Percentiles rank a stretch among this genome's conserved stretches.
Conservation (phyloP, 2,797 vertebrate genomes). For the Malacoctenus gilli region DNA sequence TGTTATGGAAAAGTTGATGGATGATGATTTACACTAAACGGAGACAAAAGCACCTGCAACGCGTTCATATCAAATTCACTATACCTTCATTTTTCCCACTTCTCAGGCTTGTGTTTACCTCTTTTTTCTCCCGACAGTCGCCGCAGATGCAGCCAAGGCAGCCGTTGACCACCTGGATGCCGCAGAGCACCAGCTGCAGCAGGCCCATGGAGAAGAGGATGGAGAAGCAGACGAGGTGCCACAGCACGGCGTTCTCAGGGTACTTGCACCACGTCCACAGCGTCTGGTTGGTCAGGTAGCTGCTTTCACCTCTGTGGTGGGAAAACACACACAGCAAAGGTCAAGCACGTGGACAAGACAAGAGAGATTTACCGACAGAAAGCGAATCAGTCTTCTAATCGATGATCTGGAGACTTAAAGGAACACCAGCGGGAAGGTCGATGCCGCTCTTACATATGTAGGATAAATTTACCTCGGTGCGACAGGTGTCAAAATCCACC, state of each 20-base stretch:
- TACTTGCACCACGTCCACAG: conserved; percentile 71
- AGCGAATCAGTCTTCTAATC: not conserved
- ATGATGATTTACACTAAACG: too few species aligned
- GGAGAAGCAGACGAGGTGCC: conserved; percentile 88
- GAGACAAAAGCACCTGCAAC: too few species aligned
- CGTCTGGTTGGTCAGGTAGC: conserved; percentile 75
- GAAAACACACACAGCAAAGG: conserved; percentile 4
- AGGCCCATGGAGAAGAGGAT: conserved; percentile 79
- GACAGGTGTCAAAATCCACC: not conserved
- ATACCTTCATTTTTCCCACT: too few species aligned
- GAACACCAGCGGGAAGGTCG: too few species aligned
- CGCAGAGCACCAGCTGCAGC: conserved; percentile 85
- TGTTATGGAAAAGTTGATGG: not conserved
- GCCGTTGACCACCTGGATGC: conserved; percentile 88
- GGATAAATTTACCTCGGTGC: not conserved
- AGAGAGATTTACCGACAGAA: too few species aligned
- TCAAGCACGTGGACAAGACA: not conserved
- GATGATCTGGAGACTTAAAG: too few species aligned
- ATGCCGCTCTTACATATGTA: not conserved
- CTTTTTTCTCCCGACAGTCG: conserved; percentile 83
- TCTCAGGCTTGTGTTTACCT: conserved; percentile 61
- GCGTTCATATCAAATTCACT: too few species aligned
- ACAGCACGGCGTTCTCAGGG: conserved; percentile 83
- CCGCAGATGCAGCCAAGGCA: conserved; percentile 88
- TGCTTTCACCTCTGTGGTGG: conserved; percentile 47